These are phyloP conservation scores for Pterophyllum scalare DNA, from an alignment of 2,113 vertebrate species.

Conservation along the genomic window DNA sequence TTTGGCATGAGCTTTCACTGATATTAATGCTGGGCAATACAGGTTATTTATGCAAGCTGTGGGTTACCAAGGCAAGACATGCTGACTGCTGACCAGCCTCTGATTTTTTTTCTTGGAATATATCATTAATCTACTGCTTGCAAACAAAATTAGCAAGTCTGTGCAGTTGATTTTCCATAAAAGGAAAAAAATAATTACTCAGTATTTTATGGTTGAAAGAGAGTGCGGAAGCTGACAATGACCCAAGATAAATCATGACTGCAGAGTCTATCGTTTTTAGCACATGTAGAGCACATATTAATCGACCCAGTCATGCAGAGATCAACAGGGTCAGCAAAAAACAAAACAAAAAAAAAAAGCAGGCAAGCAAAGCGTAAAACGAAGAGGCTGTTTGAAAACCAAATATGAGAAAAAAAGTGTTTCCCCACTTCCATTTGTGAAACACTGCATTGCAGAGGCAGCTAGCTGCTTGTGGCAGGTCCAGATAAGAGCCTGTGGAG, in stretches of 20 bases:
- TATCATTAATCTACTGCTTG: background rate
- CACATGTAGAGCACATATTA: background rate
- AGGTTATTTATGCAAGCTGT: conserved; percentile 4
- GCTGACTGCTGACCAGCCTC: background rate
- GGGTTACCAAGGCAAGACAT: background rate
- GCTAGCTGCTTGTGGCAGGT: conserved; percentile 68
- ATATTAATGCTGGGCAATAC: background rate
- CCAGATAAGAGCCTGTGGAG: conserved; percentile 70
- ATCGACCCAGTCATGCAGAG: background rate
- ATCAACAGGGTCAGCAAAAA: conserved; percentile 23
- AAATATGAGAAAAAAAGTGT: conserved; percentile 27
- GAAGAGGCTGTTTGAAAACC: conserved; percentile 18
- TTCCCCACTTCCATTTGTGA: conserved; percentile 55
- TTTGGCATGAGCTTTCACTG: background rate
- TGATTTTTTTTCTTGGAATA: conserved; percentile 1
- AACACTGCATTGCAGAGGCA: conserved; percentile 79
- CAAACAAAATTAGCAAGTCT: background rate
- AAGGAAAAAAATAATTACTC: background rate
- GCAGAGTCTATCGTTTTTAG: background rate
- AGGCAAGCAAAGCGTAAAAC: conserved; percentile 15
- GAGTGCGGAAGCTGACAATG: background rate
- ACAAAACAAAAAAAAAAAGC: conserved; percentile 54
- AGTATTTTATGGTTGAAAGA: background rate
- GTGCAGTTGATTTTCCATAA: background rate
- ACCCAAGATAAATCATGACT: background rate